Percentiles rank a stretch among this genome's conserved stretches.
Conservation (phyloP, 1,140 invertebrate genomes). For the Bombus difficillimus region DNA sequence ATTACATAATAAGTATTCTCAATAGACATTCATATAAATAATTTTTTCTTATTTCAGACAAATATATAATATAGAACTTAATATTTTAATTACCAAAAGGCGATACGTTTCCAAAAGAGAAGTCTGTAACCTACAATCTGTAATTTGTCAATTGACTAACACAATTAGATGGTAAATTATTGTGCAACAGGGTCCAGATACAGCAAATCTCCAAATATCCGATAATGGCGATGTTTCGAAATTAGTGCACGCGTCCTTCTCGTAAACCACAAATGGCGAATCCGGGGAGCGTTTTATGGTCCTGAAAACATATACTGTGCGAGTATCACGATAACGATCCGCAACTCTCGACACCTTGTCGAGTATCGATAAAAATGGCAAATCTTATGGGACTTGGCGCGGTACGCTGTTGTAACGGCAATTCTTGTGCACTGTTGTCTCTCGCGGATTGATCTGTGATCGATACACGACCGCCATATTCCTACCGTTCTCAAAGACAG, state of each 20-base stretch:
- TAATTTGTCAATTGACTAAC: no score
- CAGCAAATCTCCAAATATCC: constrained; percentile 1
- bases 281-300: background rate
- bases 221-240: constrained; percentile 44
- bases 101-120: no score
- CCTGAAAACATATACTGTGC: constrained; percentile 1
- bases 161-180: no score
- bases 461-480: constrained; percentile 54
- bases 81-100: no score
- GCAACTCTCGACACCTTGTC: constrained; percentile 37
- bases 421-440: constrained; percentile 31
- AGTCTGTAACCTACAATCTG: no score
- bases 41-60: no score
- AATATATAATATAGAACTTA: no score
- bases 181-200: no score
- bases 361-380: constrained; percentile 47
- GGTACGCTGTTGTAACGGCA: constrained; percentile 27
- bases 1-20: no score
- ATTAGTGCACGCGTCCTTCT: constrained; percentile 26
- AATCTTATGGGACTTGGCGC: constrained; percentile 45
- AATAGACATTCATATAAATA: no score
- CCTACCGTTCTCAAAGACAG: constrained; percentile 60
- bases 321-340: constrained; percentile 49
- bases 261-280: constrained; percentile 5
- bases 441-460: constrained; percentile 64